phyloP scores from a whole-genome alignment of 2,113 vertebrate species.

The Pionites leucogaster region DNA sequence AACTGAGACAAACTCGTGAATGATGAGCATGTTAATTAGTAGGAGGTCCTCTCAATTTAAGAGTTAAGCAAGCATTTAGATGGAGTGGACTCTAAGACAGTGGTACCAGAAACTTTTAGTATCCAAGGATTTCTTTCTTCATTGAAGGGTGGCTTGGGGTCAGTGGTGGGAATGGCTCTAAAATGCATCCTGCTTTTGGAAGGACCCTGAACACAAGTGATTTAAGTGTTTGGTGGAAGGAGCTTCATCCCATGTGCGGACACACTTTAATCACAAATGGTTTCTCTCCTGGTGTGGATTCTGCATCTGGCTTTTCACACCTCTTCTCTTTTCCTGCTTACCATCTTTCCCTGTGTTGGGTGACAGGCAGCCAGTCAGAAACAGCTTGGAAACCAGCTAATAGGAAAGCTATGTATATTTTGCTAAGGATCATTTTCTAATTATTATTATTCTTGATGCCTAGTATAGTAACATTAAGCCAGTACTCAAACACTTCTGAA shows the following conservation, averaged over 20 bases:
- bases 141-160: background rate
- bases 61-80: background rate
- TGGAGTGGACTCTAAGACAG: background rate
- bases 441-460: background rate
- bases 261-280: background rate
- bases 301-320: background rate
- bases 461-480: background rate
- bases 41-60: background rate
- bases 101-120: background rate
- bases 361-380: background rate
- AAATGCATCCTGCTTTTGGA: background rate
- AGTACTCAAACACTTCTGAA: background rate
- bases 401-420: background rate
- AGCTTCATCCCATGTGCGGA: fast-evolving
- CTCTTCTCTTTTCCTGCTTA: background rate
- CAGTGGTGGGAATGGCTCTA: background rate
- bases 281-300: background rate
- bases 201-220: background rate
- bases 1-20: background rate
- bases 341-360: background rate
- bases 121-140: background rate
- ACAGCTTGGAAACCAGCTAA: background rate
- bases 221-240: background rate
- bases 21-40: background rate
- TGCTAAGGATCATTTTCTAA: background rate